A percentile compares a stretch with the other conserved stretches of the same genome.
Conservation (phyloP, 2,888 invertebrate species). For the Acanthosoma haemorrhoidale region DNA sequence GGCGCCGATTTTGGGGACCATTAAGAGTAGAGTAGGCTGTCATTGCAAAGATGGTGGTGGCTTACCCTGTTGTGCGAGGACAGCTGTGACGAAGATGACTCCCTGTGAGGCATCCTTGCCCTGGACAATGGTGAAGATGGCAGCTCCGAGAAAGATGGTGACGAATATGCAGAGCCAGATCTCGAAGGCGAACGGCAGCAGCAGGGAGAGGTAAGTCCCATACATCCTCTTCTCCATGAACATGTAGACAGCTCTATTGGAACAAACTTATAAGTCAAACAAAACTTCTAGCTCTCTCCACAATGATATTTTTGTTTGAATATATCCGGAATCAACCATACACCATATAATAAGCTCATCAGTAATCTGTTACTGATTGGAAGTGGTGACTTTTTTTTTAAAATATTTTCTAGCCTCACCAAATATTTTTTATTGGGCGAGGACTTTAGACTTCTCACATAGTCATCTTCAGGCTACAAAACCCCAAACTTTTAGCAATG, state of each 20-base stretch:
- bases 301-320: too few relatives aligned
- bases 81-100: background rate
- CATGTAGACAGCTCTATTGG: slow-evolving; percentile 32
- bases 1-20: too few relatives aligned
- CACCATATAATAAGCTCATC: too few relatives aligned
- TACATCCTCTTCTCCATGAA: slow-evolving; percentile 35
- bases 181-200: slow-evolving; percentile 31
- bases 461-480: too few relatives aligned
- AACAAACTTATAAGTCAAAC: background rate
- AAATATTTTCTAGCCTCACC: too few relatives aligned
- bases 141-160: background rate
- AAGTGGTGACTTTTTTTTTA: too few relatives aligned
- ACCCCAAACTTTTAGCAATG: too few relatives aligned
- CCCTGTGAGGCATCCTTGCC: background rate
- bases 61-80: slow-evolving; percentile 2
- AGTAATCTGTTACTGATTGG: too few relatives aligned
- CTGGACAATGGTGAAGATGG: background rate
- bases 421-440: too few relatives aligned
- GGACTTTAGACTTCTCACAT: too few relatives aligned
- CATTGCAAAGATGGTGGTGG: background rate
- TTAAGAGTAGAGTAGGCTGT: background rate
- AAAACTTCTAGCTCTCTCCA: background rate
- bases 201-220: slow-evolving; percentile 35
- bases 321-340: too few relatives aligned
- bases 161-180: slow-evolving; percentile 32